Base-by-base conservation (phyloP, 1,140 invertebrate genomes). In the Magallana gigas region DNA sequence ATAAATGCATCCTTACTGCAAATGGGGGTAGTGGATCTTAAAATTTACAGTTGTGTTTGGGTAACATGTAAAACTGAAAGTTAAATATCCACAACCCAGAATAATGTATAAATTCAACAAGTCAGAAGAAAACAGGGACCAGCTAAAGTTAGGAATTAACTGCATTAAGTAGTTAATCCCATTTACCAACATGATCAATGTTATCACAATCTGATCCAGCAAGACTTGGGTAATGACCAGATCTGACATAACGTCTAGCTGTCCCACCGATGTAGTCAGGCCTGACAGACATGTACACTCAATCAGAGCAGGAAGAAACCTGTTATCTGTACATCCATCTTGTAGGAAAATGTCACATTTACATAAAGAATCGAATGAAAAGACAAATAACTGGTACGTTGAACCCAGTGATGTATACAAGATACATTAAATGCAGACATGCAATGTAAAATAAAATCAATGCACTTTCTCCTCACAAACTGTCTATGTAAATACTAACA, bases 101-200 rank as follows among this genome's bases (percentile, higher is more conserved):
- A 48, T 48, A 48, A 48, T 48, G 36, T 48, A 5, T 48, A 48
- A 48, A 64, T 64, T 64, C 2, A 64, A 64, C 36, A 64, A 16
- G 60, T 18, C 60, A 16, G 18, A 16, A 64, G 60, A 64, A 64
- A 64, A 16, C 60, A 16, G 60, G 60, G 60, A 62, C 60, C n/a
- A 9, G 60, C 60, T n/a, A 62, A 62, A 4, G n/a, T 62, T 4
- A 48, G 14, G 23, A 29, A 76, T 76, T 76, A 76, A 23, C 23
- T 29, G 12, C 68, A 76, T 11, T 36, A 76, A 76, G 68, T 36
- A 9, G 18, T 76, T 76, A 76, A 76, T 76, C 68, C 68, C 36
- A 76, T 76, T 29, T 76, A 76, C 23, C 68, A 29, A 76, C 23
- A 76, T 9, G 9, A 76, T 76, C 68, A 76, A 76, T 76, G 68